A percentile compares a stretch with the other conserved stretches of the same genome.
phyloP scores from a whole-genome alignment of 2,888 invertebrate genomes.

The Synanthedon myopaeformis region DNA sequence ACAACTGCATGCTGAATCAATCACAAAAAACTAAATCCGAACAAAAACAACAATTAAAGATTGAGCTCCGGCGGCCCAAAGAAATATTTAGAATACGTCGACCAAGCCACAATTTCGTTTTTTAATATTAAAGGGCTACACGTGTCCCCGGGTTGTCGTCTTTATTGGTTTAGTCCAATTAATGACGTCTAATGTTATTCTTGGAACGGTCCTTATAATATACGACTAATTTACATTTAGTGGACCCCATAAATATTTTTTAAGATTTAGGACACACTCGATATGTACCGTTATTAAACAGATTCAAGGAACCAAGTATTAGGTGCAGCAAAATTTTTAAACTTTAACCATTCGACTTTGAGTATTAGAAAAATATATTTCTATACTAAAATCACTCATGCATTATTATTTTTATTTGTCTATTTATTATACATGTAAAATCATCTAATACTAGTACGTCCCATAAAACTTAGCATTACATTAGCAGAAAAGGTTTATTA shows the following conservation, averaged over 20 bases:
- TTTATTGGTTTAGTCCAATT: conserved; percentile 67
- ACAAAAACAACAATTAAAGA: conserved; percentile 69
- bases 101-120: conserved; percentile 19
- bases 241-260: conserved; percentile 7
- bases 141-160: conserved; percentile 58
- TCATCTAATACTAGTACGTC: background rate
- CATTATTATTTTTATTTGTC: too few species aligned
- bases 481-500: background rate
- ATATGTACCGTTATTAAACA: too few species aligned
- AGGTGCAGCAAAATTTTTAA: too few species aligned
- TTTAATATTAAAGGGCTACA: conserved; percentile 38
- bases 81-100: conserved; percentile 64
- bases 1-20: conserved; percentile 68
- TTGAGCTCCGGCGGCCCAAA: conserved; percentile 41
- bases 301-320: too few species aligned
- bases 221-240: conserved; percentile 44
- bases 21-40: conserved; percentile 68
- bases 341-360: too few species aligned
- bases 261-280: too few species aligned
- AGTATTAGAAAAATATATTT: too few species aligned
- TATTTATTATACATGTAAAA: too few species aligned
- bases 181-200: conserved; percentile 56
- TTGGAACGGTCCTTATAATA: conserved; percentile 40
- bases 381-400: too few species aligned
- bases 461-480: background rate